These are phyloP conservation scores for Microtus richardsoni DNA, from an alignment of 2,113 vertebrate genomes.

Conservation along the genomic window DNA sequence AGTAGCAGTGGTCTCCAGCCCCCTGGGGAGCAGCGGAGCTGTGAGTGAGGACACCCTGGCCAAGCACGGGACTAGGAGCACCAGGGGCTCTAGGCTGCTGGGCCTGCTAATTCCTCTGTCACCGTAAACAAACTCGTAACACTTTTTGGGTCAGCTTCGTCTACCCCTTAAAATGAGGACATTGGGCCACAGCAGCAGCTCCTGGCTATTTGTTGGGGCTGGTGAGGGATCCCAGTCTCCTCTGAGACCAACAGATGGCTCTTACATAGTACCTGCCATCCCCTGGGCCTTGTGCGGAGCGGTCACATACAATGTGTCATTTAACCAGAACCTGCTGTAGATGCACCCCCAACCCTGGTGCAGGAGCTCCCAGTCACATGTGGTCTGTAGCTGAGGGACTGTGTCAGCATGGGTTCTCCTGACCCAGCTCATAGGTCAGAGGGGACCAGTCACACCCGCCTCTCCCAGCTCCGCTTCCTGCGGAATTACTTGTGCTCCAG, in stretches of 20 bases:
- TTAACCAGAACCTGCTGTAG: neutral
- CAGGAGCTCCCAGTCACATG: neutral
- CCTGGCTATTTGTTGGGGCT: neutral
- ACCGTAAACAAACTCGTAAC: neutral
- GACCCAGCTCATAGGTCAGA: neutral
- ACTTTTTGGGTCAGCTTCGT: neutral
- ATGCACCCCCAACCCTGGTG: neutral
- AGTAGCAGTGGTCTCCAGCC: conserved; percentile 95
- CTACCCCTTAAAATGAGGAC: neutral
- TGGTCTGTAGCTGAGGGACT: neutral
- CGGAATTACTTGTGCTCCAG: conserved; percentile 75
- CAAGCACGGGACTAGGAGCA: accelerated
- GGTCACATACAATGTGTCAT: neutral
- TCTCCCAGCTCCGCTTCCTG: conserved; percentile 6
- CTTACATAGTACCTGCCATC: neutral
- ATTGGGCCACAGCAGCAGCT: neutral
- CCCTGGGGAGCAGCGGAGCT: conserved; percentile 85
- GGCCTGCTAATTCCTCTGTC: neutral
- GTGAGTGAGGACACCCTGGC: neutral
- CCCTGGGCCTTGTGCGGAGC: neutral
- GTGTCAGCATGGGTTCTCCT: neutral
- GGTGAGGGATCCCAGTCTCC: neutral
- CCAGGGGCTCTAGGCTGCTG: neutral
- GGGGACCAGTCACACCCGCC: neutral
- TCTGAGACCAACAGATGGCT: neutral